phyloP scores from a whole-genome alignment of 2,888 invertebrate genomes.

The Chirona hameri region DNA sequence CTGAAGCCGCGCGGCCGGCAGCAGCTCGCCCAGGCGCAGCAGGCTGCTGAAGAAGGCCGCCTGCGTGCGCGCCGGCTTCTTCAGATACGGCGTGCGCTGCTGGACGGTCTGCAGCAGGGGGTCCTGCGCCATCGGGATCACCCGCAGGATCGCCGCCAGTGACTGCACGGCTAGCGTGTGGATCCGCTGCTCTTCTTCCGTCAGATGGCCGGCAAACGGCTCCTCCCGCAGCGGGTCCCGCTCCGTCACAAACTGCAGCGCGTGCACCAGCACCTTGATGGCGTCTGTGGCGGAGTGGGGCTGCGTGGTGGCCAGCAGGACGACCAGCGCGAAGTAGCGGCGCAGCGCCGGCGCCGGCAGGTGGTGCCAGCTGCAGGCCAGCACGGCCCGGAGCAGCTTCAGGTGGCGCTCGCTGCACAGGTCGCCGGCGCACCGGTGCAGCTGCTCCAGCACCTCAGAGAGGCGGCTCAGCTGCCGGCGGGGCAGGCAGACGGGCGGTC shows the following conservation, averaged over 20 bases:
- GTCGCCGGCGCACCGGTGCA: background rate
- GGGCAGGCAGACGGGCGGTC: background rate
- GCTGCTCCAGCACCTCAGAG: constrained; percentile 24
- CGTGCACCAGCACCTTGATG: background rate
- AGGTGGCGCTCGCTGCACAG: background rate
- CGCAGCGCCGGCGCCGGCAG: background rate
- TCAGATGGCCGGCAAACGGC: background rate
- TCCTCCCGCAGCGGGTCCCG: background rate
- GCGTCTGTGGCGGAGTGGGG: background rate
- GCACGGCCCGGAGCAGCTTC: background rate
- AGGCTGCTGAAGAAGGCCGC: constrained; percentile 74
- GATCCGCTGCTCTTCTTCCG: background rate
- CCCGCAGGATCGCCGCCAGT: background rate
- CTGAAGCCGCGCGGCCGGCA: constrained; percentile 64
- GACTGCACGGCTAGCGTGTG: background rate
- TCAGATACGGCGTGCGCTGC: constrained; percentile 71
- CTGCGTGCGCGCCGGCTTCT: constrained; percentile 62
- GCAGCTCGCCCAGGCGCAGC: constrained; percentile 68
- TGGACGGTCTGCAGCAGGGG: constrained; percentile 62
- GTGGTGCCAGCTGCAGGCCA: constrained; percentile 22
- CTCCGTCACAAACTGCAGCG: background rate
- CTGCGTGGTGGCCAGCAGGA: background rate
- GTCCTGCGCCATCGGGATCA: constrained; percentile 54
- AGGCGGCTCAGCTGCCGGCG: background rate
- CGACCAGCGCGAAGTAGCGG: background rate